Evolutionary conservation across 2,888 invertebrate genomes (phyloP).

Genomic region (Fragum fragum): DNA sequence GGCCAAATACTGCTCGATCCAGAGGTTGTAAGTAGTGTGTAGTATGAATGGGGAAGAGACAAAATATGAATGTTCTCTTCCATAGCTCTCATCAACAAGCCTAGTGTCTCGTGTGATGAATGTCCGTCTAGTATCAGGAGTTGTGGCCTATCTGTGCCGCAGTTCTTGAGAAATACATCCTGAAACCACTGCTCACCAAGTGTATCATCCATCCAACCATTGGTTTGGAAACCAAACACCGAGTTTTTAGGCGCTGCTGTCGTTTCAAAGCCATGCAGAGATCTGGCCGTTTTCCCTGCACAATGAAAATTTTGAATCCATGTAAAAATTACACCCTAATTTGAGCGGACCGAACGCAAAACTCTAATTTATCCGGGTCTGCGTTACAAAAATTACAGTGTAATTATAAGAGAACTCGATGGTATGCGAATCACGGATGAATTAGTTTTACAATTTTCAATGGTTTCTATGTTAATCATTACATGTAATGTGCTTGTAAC

Average conservation of each 20-base stretch:
- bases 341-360: slow-evolving; percentile 6
- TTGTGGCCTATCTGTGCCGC: slow-evolving; percentile 70
- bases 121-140: slow-evolving; percentile 71
- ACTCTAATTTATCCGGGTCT: slow-evolving; percentile 1
- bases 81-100: slow-evolving; percentile 60
- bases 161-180: slow-evolving; percentile 63
- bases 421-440: slow-evolving; percentile 6
- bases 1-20: slow-evolving; percentile 58
- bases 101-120: slow-evolving; percentile 67
- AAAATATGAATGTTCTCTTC: slow-evolving; percentile 54
- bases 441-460: slow-evolving; percentile 3
- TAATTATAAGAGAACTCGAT: not conserved
- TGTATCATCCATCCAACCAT: slow-evolving; percentile 71
- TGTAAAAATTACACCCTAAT: not conserved
- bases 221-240: slow-evolving; percentile 62
- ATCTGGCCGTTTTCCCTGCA: slow-evolving; percentile 30
- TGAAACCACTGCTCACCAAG: slow-evolving; percentile 69
- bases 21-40: slow-evolving; percentile 60
- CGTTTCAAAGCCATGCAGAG: slow-evolving; percentile 63
- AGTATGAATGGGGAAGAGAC: slow-evolving; percentile 58
- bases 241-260: slow-evolving; percentile 50
- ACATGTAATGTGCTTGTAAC: slow-evolving; percentile 6
- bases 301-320: slow-evolving; percentile 4
- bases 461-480: slow-evolving; percentile 6
- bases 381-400: not conserved